Evolutionary conservation across 2,113 vertebrate genomes (phyloP).

Genomic region (Neodon shergylaensis): DNA sequence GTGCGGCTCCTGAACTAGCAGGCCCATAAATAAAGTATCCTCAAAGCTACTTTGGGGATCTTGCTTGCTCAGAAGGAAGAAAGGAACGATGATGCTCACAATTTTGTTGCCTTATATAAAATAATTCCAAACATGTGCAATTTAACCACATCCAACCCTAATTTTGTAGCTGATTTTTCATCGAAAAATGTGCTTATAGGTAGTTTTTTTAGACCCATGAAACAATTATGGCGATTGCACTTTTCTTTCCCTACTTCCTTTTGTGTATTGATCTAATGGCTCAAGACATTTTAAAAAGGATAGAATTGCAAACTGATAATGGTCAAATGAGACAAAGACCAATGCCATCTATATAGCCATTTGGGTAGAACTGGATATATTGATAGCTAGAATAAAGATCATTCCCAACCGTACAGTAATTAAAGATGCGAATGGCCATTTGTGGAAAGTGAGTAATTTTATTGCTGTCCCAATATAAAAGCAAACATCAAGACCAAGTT

Average conservation of each 20-base stretch:
- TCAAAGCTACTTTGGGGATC: constrained; percentile 83
- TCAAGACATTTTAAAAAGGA: constrained; percentile 70
- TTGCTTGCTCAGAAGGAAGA: constrained; percentile 82
- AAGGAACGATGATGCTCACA: constrained; percentile 78
- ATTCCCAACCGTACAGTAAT: constrained; percentile 63
- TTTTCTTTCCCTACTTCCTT: constrained; percentile 68
- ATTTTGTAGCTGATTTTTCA: constrained; percentile 80
- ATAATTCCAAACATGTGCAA: constrained; percentile 80
- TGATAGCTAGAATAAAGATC: constrained; percentile 53
- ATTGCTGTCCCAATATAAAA: constrained; percentile 56
- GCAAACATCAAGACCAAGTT: constrained; percentile 35
- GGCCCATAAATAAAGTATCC: constrained; percentile 86
- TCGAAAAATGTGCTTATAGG: constrained; percentile 74
- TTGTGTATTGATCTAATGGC: constrained; percentile 74
- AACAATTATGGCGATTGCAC: constrained; percentile 55
- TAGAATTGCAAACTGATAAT: constrained; percentile 71
- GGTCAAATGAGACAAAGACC: constrained; percentile 48
- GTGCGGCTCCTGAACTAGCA: constrained; percentile 84
- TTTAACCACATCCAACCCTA: constrained; percentile 79
- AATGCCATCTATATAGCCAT: constrained; percentile 58
- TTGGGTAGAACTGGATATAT: constrained; percentile 61
- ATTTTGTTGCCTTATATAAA: constrained; percentile 78
- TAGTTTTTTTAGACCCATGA: constrained; percentile 75
- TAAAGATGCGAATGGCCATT: constrained; percentile 48
- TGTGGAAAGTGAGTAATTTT: constrained; percentile 63